Conservation (phyloP, 1,140 invertebrate genomes). For the Laodelphax striatellus region DNA sequence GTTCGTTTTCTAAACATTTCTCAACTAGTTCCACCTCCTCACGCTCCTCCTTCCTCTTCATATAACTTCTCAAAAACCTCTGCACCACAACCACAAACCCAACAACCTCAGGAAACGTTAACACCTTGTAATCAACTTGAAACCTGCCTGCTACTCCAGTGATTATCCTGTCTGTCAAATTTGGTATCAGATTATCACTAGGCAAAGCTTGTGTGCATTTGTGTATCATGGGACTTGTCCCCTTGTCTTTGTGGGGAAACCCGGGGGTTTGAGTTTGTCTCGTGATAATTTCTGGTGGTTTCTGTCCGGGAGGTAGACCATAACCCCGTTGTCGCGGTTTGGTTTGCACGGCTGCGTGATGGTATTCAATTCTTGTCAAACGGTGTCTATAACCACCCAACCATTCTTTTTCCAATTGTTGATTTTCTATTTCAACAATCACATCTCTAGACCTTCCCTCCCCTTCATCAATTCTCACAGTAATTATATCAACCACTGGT, state of each 20-base stretch:
- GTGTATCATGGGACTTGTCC: slow-evolving; percentile 1
- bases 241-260: background rate
- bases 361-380: slow-evolving; percentile 12
- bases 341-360: slow-evolving; percentile 18
- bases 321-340: slow-evolving; percentile 1
- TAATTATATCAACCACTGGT: slow-evolving; percentile 21
- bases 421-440: slow-evolving; percentile 21
- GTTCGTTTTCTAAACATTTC: background rate
- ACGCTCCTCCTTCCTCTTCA: background rate
- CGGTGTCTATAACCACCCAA: slow-evolving; percentile 18
- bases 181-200: slow-evolving; percentile 1
- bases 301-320: background rate
- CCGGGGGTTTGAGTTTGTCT: slow-evolving; percentile 12
- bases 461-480: slow-evolving; percentile 9
- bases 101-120: slow-evolving; percentile 5
- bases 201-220: slow-evolving; percentile 7
- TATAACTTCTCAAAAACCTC: background rate
- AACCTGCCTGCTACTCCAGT: slow-evolving; percentile 6
- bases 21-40: background rate
- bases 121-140: slow-evolving; percentile 10
- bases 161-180: slow-evolving; percentile 7
- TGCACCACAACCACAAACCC: slow-evolving; percentile 11
- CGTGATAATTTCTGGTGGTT: background rate
- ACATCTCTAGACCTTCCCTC: slow-evolving; percentile 9
- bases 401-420: slow-evolving; percentile 14